Evolutionary conservation across 2,888 invertebrate species (phyloP).

Genomic region (Catocala fraxini): DNA sequence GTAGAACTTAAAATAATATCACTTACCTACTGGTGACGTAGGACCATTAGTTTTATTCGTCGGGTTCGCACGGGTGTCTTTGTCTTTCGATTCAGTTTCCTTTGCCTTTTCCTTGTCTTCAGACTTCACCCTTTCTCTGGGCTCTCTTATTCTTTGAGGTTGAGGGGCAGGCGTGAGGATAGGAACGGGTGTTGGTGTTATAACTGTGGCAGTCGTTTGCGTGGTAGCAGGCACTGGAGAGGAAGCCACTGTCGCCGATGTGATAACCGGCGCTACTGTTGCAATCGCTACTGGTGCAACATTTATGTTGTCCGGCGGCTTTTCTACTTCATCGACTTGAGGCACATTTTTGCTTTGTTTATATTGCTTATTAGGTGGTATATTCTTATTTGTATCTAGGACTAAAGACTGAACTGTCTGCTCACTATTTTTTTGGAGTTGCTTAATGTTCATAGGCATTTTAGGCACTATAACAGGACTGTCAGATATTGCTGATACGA

Average conservation of each 20-base stretch:
- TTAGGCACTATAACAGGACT: conserved; percentile 89
- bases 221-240: conserved; percentile 40
- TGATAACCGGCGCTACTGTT: conserved; percentile 37
- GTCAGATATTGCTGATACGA: conserved; percentile 91
- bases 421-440: conserved; percentile 76
- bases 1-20: conserved; percentile 1
- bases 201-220: conserved; percentile 21
- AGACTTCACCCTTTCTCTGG: conserved; percentile 64
- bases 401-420: conserved; percentile 67
- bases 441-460: conserved; percentile 79
- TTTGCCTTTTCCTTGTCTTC: conserved; percentile 66
- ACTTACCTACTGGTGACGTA: conserved; percentile 64
- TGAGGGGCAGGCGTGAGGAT: conserved; percentile 50
- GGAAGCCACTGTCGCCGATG: conserved; percentile 38
- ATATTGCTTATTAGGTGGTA: conserved; percentile 68
- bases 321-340: conserved; percentile 68
- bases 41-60: conserved; percentile 66
- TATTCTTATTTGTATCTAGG: conserved; percentile 76
- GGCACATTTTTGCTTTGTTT: conserved; percentile 74
- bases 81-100: conserved; percentile 53
- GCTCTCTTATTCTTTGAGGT: conserved; percentile 71
- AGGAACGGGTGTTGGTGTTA: conserved; percentile 25
- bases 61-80: conserved; percentile 39
- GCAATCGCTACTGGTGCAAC: conserved; percentile 32
- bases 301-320: conserved; percentile 52